Conservation (phyloP, 1,140 invertebrate genomes). For the Goniozus legneri region DNA sequence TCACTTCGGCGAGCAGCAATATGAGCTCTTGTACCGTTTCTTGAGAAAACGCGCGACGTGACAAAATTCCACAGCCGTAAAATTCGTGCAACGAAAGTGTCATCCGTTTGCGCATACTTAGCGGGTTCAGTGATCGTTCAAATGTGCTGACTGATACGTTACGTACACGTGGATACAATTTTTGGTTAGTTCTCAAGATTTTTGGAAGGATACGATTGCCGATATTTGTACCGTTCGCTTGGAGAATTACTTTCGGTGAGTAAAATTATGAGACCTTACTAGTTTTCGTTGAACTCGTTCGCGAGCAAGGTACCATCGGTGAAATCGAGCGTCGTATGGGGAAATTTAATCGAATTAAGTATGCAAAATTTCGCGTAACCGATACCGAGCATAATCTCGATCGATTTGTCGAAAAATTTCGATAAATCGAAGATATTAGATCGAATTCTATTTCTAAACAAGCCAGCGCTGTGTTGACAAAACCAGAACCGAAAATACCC, state of each 20-base stretch:
- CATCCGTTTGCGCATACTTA: constrained; percentile 15
- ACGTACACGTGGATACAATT: constrained; percentile 19
- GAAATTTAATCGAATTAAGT: too few species aligned
- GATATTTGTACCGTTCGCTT: constrained; percentile 7
- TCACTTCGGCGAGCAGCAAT: constrained; percentile 26
- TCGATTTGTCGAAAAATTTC: too few species aligned
- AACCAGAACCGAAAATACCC: too few species aligned
- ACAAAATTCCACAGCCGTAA: constrained; percentile 24
- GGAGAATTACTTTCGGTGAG: constrained; percentile 31
- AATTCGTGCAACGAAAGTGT: constrained; percentile 25
- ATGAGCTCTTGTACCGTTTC: constrained; percentile 29
- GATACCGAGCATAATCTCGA: too few species aligned
- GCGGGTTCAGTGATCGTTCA: constrained; percentile 21
- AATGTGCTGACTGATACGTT: constrained; percentile 19
- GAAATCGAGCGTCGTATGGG: too few species aligned
- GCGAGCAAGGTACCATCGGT: too few species aligned
- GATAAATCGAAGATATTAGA: too few species aligned
- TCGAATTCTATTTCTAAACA: too few species aligned
- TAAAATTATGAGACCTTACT: constrained; percentile 10
- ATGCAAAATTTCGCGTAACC: too few species aligned
- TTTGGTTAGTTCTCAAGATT: constrained; percentile 20
- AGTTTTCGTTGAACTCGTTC: too few species aligned
- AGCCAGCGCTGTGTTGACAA: too few species aligned
- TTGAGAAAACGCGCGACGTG: constrained; percentile 29
- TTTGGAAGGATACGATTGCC: constrained; percentile 18